Percentiles rank a stretch among this genome's conserved stretches.
Evolutionary conservation across 2,888 invertebrate genomes (phyloP).

Genomic region (Hipparchia sbordonii): DNA sequence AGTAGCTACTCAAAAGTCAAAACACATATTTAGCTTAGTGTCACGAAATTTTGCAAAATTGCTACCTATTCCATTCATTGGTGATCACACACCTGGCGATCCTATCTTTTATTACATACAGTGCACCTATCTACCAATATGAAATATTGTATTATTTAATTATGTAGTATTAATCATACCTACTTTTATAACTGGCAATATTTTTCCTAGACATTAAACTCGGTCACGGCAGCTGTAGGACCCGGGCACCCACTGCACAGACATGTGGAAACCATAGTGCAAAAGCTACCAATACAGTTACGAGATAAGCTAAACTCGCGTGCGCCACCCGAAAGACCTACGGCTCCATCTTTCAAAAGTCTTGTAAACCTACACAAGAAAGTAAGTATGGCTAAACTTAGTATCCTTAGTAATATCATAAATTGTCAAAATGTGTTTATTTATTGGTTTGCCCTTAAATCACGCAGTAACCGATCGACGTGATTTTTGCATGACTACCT

Average conservation of each 20-base stretch:
- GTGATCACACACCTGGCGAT: no score
- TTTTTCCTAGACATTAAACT: conserved; percentile 88
- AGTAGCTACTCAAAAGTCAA: no score
- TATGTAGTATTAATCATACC: no score
- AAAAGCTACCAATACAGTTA: conserved; percentile 92
- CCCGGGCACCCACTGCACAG: conserved; percentile 89
- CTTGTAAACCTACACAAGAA: conserved; percentile 95
- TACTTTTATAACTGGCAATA: neutral
- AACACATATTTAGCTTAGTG: no score
- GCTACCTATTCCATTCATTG: no score
- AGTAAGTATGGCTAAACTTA: conserved; percentile 69
- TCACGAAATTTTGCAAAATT: no score
- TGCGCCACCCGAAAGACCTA: conserved; percentile 81
- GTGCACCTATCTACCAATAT: no score
- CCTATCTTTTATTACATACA: no score
- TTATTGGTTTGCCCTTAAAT: neutral
- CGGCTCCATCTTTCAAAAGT: conserved; percentile 89
- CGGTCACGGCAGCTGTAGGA: conserved; percentile 89
- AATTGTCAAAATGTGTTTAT: no score
- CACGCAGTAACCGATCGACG: no score
- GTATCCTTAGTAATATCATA: neutral
- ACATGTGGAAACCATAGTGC: conserved; percentile 94
- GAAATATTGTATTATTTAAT: no score
- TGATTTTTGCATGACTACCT: no score
- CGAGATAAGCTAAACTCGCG: conserved; percentile 87